Evolutionary conservation across 2,113 vertebrate genomes (phyloP).

Genomic region (Brachypodius melanocephalos): DNA sequence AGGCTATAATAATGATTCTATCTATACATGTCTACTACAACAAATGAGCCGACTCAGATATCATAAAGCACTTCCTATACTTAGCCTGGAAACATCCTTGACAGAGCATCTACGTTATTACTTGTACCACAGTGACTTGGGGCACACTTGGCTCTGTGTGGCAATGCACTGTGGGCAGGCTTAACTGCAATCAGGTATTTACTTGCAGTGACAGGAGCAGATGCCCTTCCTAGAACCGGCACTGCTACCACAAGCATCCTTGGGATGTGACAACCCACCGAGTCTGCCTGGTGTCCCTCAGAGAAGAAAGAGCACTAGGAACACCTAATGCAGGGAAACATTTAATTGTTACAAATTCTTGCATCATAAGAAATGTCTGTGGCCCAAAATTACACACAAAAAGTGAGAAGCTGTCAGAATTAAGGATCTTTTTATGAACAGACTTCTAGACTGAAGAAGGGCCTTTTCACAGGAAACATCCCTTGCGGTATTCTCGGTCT

Average conservation of each 20-base stretch:
- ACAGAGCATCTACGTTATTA: neutral
- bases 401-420: neutral
- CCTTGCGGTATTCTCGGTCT: neutral
- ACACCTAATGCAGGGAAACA: neutral
- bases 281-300: neutral
- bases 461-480: neutral
- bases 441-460: neutral
- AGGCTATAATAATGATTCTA: neutral
- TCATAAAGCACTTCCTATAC: neutral
- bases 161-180: neutral
- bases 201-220: neutral
- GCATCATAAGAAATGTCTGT: neutral
- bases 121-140: neutral
- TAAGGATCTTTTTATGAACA: neutral
- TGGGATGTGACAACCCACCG: neutral
- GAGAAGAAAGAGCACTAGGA: neutral
- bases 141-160: neutral
- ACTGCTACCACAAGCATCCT: neutral
- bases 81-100: neutral
- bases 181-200: neutral
- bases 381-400: neutral
- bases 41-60: neutral
- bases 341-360: neutral
- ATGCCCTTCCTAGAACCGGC: neutral
- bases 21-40: neutral